Evolutionary conservation across 1,140 invertebrate genomes (phyloP).

Genomic region (Bombus waltoni): DNA sequence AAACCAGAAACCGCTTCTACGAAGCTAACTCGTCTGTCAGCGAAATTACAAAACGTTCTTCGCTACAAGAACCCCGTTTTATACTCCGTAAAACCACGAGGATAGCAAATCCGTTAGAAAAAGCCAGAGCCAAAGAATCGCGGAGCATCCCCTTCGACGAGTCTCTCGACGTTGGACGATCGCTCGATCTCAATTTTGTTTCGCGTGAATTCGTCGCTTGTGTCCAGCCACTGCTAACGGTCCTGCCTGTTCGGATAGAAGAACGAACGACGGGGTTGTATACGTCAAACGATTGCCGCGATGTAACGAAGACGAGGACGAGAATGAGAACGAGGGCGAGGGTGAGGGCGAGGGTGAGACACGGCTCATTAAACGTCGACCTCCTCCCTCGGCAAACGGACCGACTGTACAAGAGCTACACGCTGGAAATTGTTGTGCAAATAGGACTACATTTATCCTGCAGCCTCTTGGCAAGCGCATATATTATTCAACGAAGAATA

Average conservation of each 20-base stretch:
- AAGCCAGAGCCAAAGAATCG: too few relatives aligned
- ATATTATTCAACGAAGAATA: slow-evolving; percentile 65
- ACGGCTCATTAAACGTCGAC: slow-evolving; percentile 64
- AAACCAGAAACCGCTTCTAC: not conserved
- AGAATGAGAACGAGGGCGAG: slow-evolving; percentile 14
- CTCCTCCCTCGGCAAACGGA: slow-evolving; percentile 55
- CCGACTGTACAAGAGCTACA: slow-evolving; percentile 47
- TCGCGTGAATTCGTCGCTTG: not conserved
- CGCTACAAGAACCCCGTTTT: not conserved
- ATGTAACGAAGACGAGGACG: slow-evolving; percentile 31
- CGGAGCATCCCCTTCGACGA: not conserved
- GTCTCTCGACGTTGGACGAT: not conserved
- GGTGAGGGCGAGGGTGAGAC: slow-evolving; percentile 57
- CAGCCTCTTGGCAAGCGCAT: slow-evolving; percentile 59
- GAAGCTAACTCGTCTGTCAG: not conserved
- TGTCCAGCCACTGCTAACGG: not conserved
- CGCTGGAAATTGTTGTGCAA: slow-evolving; percentile 66
- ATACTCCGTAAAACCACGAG: not conserved
- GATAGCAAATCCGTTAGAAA: too few relatives aligned
- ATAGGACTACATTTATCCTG: slow-evolving; percentile 64
- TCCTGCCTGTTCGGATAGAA: slow-evolving; percentile 4
- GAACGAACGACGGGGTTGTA: slow-evolving; percentile 17
- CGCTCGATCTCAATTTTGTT: not conserved
- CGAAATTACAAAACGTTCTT: not conserved
- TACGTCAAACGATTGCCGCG: slow-evolving; percentile 34